Base-by-base conservation (phyloP, 2,113 vertebrate species). In the Athene noctua region DNA sequence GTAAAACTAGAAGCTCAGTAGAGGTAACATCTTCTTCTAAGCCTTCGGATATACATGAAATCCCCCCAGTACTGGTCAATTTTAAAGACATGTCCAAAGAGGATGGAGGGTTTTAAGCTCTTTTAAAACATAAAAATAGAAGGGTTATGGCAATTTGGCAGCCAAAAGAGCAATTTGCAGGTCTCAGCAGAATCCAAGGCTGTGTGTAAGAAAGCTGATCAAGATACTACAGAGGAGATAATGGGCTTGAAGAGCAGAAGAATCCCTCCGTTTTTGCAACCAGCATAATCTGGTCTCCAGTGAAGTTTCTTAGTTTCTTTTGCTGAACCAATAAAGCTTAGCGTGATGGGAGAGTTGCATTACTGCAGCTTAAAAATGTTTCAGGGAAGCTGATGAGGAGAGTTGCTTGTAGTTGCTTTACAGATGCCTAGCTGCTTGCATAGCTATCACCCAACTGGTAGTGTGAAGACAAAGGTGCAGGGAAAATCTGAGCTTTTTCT, bases 291-390 rank as follows among this genome's bases (percentile, higher is more conserved):
- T 99, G 97, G 97, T 98, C 98, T 99, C 98, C 95, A 98, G 91
- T 99, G 97, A 98, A 98, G 97, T 98, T 98, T 98, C 98, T 98
- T 98, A 97, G 98, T 99, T 98, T 98, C 97, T 98, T 98, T 97
- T 96, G 97, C 97, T 97, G 96, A 98, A 96, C 98, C 98, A 98
- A 92, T 98, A 98, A 98, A 98, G 98, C 98, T 99, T 98, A 98
- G 97, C 18, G 74, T 97, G 97, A 98, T 97, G 97, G 96, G 97
- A 96, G 93, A 97, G 88, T 86, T 97, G 94, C 95, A 97, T 98
- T 98, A 97, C 93, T 95, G 95, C 96, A 96, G 98, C 93, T 97
- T 98, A 96, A 96, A 91, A 97, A 97, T 96, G 96, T 96, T 97
- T 98, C 63, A 3, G 97, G 95, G 97, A 97, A 97, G 96, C 96